A percentile compares a stretch with the other conserved stretches of the same genome.
phyloP scores from a whole-genome alignment of 2,888 invertebrate genomes.

The Netelia virgata region DNA sequence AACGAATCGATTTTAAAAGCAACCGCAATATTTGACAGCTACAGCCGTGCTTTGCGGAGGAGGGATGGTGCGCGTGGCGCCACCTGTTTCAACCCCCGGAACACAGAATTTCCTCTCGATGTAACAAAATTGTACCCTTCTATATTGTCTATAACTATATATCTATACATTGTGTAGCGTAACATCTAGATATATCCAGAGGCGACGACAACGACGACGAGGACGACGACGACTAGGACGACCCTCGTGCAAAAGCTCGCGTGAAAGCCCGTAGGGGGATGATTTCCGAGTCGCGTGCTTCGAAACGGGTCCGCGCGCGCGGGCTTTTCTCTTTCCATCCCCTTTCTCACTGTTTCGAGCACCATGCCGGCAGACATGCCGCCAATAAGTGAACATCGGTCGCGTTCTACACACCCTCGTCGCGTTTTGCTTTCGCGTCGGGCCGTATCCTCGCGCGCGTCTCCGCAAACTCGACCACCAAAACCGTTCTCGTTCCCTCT shows the following conservation, averaged over 20 bases:
- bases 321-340: constrained; percentile 41
- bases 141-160: constrained; percentile 4
- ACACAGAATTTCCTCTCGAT: constrained; percentile 65
- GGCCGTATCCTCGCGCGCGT: constrained; percentile 68
- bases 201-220: constrained; percentile 56
- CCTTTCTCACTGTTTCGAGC: constrained; percentile 64
- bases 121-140: constrained; percentile 60
- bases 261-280: constrained; percentile 60
- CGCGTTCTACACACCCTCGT: constrained; percentile 80
- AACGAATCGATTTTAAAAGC: constrained; percentile 83
- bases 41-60: constrained; percentile 71
- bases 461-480: constrained; percentile 76
- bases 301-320: constrained; percentile 60
- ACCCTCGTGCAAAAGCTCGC: constrained; percentile 68
- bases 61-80: constrained; percentile 80
- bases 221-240: constrained; percentile 55
- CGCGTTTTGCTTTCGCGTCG: constrained; percentile 77
- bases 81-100: constrained; percentile 81
- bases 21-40: constrained; percentile 84
- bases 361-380: constrained; percentile 84
- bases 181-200: constrained; percentile 56
- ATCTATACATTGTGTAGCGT: constrained; percentile 7
- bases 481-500: constrained; percentile 70
- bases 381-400: constrained; percentile 85
- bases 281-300: constrained; percentile 67